Evolutionary conservation across 2,797 vertebrate genomes (phyloP).

Genomic region (Sus cebifrons): DNA sequence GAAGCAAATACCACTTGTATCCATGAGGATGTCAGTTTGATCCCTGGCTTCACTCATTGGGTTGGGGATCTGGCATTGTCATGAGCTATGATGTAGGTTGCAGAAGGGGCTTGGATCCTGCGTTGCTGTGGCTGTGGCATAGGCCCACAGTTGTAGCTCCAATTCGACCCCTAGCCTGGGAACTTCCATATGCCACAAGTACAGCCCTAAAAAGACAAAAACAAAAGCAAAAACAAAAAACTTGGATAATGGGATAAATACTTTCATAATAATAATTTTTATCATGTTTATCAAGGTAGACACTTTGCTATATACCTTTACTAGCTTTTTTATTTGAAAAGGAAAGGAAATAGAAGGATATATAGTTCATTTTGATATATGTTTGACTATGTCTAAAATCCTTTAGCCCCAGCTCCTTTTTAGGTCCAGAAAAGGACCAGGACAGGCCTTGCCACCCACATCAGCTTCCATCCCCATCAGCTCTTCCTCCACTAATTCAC

Average conservation of each 20-base stretch:
- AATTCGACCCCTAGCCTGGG: too few species aligned
- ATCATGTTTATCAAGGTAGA: not conserved
- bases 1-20: too few species aligned
- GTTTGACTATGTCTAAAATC: not conserved
- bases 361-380: not conserved
- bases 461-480: not conserved
- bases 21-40: too few species aligned
- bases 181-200: too few species aligned
- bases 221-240: not conserved
- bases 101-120: too few species aligned
- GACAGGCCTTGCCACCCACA: not conserved
- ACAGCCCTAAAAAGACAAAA: too few species aligned
- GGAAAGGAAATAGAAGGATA: not conserved
- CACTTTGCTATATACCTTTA: not conserved
- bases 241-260: not conserved
- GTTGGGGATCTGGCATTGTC: too few species aligned
- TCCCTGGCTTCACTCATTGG: too few species aligned
- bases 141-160: too few species aligned
- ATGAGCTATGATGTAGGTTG: too few species aligned
- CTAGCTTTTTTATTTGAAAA: conserved; percentile 25
- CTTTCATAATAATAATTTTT: conserved; percentile 5
- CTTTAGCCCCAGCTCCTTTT: not conserved
- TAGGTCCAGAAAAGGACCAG: not conserved
- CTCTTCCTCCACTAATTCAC: not conserved
- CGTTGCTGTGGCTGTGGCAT: too few species aligned